phyloP scores from a whole-genome alignment of 2,113 vertebrate species.

The Ellobius talpinus region DNA sequence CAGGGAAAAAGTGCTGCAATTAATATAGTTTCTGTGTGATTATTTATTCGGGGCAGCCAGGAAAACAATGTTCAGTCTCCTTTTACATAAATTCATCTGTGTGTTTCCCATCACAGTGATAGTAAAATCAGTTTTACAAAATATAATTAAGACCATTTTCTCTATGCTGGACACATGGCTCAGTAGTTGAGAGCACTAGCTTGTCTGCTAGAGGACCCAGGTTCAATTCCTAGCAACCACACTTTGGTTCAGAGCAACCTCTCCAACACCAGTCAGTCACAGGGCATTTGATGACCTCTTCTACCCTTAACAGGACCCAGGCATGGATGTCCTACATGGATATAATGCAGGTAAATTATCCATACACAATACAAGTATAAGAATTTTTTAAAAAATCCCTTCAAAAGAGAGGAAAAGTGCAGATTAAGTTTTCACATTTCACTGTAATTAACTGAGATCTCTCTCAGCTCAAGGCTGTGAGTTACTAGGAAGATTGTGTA shows the following conservation, averaged over 20 bases:
- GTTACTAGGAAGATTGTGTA: background rate
- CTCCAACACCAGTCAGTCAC: background rate
- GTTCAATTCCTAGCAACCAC: background rate
- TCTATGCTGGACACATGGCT: background rate
- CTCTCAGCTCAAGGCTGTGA: background rate
- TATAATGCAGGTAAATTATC: background rate
- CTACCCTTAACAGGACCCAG: background rate
- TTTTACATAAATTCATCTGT: background rate
- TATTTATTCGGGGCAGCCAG: no score
- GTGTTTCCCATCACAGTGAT: background rate
- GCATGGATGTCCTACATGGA: background rate
- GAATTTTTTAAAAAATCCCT: background rate
- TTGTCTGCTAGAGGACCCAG: background rate
- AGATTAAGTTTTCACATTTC: background rate
- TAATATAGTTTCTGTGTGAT: no score
- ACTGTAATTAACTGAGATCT: background rate
- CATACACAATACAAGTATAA: background rate
- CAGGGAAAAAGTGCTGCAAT: no score
- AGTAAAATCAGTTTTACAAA: background rate
- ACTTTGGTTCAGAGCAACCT: background rate
- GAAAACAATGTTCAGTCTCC: no score
- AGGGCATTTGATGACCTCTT: background rate
- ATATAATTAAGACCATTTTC: background rate
- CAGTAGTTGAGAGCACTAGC: background rate
- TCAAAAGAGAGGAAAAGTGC: background rate